Percentiles rank a stretch among this genome's conserved stretches.
These are phyloP conservation scores for Hippasteria phrygiana DNA, from an alignment of 53 echinoderm and acorn worm species.

Conservation along the genomic window DNA sequence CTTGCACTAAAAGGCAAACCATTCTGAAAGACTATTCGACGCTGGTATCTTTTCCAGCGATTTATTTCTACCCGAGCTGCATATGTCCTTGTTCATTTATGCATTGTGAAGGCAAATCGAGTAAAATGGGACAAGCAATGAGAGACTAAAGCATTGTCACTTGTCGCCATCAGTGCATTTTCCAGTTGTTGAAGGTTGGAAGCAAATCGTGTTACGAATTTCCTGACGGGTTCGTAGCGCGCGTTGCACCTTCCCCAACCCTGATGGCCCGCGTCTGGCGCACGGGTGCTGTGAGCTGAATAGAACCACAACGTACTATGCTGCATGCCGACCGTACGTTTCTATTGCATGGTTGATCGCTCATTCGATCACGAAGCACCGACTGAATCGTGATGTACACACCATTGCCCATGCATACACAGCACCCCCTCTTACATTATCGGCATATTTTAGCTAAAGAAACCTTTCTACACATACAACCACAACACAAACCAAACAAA, in stretches of 20 bases:
- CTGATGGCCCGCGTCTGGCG: not conserved
- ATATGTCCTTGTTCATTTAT: constrained; percentile 35
- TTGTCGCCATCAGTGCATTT: constrained; percentile 19
- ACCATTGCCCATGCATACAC: constrained; percentile 28
- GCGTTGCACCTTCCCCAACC: not conserved
- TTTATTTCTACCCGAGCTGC: not conserved
- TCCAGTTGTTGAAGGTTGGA: not conserved
- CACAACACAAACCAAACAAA: not conserved
- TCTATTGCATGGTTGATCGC: constrained; percentile 40
- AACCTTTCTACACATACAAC: not conserved
- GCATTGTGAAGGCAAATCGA: constrained; percentile 37
- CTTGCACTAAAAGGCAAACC: not conserved
- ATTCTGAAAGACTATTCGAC: not conserved
- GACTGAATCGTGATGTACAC: constrained; percentile 47
- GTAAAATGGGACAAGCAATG: constrained; percentile 39
- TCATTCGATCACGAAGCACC: constrained; percentile 37
- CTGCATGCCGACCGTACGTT: constrained; percentile 36
- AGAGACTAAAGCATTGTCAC: not conserved
- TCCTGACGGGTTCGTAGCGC: constrained; percentile 26
- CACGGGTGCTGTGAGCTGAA: not conserved
- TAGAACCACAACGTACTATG: not conserved
- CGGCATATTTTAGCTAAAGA: not conserved
- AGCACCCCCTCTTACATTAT: not conserved
- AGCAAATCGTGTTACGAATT: constrained; percentile 57
- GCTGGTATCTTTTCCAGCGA: not conserved